These are phyloP conservation scores for Chromobotia macracanthus DNA, from an alignment of 2,797 vertebrate species.

Conservation along the genomic window DNA sequence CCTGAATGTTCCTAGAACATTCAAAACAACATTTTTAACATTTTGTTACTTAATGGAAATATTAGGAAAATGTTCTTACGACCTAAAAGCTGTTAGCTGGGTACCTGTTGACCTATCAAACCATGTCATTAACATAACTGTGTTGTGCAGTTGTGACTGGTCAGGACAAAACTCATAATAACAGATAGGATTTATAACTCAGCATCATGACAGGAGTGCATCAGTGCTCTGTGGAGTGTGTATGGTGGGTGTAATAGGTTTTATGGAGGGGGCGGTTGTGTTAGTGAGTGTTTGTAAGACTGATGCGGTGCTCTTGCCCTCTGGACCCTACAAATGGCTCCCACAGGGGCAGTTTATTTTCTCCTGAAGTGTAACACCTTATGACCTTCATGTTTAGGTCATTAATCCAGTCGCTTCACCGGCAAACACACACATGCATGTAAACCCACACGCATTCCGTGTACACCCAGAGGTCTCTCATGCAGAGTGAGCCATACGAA, in stretches of 20 bases:
- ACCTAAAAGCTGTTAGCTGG: too few species aligned
- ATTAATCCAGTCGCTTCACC: slow-evolving; percentile 26
- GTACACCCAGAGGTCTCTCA: background rate
- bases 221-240: background rate
- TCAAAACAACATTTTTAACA: too few species aligned
- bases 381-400: slow-evolving; percentile 32
- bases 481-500: background rate
- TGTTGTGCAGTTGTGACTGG: background rate
- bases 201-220: background rate
- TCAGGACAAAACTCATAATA: background rate
- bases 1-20: too few species aligned
- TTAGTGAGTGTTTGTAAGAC: slow-evolving; percentile 24
- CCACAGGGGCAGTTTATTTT: slow-evolving; percentile 29
- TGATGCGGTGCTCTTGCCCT: slow-evolving; percentile 34
- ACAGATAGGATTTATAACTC: background rate
- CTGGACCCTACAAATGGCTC: slow-evolving; percentile 35
- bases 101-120: background rate
- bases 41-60: too few species aligned
- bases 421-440: slow-evolving; percentile 14
- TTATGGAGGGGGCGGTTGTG: slow-evolving; percentile 4
- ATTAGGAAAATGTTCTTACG: too few species aligned
- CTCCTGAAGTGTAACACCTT: slow-evolving; percentile 10
- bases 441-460: background rate
- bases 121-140: background rate
- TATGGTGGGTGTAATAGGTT: slow-evolving; percentile 10